Base-by-base conservation (phyloP, 1,140 invertebrate species). In the Saccostrea cuccullata region DNA sequence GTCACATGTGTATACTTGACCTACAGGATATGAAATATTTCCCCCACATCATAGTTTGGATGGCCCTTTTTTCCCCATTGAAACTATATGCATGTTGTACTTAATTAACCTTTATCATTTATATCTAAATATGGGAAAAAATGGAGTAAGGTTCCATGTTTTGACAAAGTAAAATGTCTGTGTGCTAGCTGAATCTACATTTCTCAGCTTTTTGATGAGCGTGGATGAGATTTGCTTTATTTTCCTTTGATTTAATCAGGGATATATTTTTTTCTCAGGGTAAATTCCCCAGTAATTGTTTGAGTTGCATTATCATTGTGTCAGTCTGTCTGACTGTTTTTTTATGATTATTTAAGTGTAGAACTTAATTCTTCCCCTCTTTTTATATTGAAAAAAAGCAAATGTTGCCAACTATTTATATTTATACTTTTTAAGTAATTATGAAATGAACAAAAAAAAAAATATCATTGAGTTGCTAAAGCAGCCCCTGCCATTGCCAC, bases 191-290 rank as follows among this genome's bases (percentile, higher is more conserved):
- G 13, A 15, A 77, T 6, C 30, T 77, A 30, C 30, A 30, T 77
- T 77, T 77, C 70, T 30, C 30, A 64, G 17, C 58, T 64, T 20
- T 64, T 17, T 64, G 58, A 64, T 64, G 17, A 17, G 58, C 26
- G 30, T 77, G 70, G 30, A 36, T 77, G 70, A 30, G 70, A 77
- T 77, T 77, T 77, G 70, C 70, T 77, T 77, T 77, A 77, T 77
- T 77, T 64, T 77, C 70, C 70, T 77, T 77, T 77, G 70, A 77
- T 77, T 77, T 77, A 40, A 77, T 77, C 70, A 77, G 70, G 70
- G 70, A 77, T 77, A 67, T 67, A 36, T 77, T 64, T 77, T n/a
- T 77, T 77, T 77, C 70, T 77, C 70, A 77, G 70, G 70, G 70
- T 77, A 77, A 77, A 26, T 26, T 26, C 70, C 70, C 70, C 0